Evolutionary conservation across 1,140 invertebrate species (phyloP), one percentile per base, ranked within the genome.

Genomic region (Philotrypesis tridentata): DNA sequence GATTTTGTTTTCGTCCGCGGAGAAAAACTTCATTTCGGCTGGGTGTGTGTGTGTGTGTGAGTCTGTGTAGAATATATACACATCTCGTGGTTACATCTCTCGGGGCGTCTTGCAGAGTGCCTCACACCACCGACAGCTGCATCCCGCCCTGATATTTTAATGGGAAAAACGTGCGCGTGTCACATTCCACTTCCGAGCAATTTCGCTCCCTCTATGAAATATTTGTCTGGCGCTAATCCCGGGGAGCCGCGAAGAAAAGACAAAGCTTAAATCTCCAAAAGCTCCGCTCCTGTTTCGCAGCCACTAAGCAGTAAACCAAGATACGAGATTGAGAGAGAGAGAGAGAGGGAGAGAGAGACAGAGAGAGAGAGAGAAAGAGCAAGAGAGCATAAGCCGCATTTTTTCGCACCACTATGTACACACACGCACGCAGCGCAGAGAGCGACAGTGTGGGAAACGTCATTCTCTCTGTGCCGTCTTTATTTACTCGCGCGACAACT

Each of bases 401-500:
- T 55, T 55, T 55, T 55, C 48, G 48, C 48, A 17, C 21, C 48
- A 55, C 48, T 55, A 55, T 55, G 7, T 55, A 55, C 4, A 55
- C 48, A 55, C 40, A 43, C n/a, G n/a, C n/a, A n/a, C n/a, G n/a
- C n/a, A n/a, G n/a, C n/a, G n/a, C n/a, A n/a, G n/a, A n/a, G n/a
- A n/a, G 33, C 3, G 9, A 37, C 33, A 37, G 33, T 37, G 21
- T 17, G 1, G 48, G 17, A 55, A 17, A 55, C 48, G 48, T 55
- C 48, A 17, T 14, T 55, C 14, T 43, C 40, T 21, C 17, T 17
- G 14, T 55, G 2, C 48, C 48, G 48, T 55, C 48, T 71, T 37
- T 71, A 33, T 31, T 71, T 71, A 33, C 68, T 29, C 29, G 31
- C 31, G 31, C n/a, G n/a, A n/a, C n/a, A n/a, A 68, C 67, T 33